Evolutionary conservation across 2,797 vertebrate genomes (phyloP), one percentile per base, ranked within the genome.

Genomic region (Leptodactylus fallax): DNA sequence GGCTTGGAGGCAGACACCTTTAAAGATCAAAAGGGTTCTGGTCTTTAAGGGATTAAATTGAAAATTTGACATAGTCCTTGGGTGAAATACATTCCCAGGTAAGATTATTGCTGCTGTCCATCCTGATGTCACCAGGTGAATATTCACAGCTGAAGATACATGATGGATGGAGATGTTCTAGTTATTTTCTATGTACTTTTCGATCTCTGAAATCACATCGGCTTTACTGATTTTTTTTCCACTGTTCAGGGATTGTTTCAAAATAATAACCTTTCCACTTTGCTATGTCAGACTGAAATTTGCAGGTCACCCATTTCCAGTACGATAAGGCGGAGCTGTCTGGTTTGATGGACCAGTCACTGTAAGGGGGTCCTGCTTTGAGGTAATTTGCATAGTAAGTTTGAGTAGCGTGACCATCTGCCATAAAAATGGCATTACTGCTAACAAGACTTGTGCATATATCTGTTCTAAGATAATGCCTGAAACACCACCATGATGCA

Each of bases 301-400:
- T 45, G 45, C 17, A 84, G 9, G 17, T 71, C 7, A 84, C 67
- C 82, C 82, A 84, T 74, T 74, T 84, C 82, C 82, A 72, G 49
- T 84, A 84, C 14, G 16, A 36, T 47, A 84, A 45, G 12, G 82
- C 21, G 17, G 82, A 84, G 53, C 21, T 56, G 67, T 84, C 82
- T 36, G 67, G 67, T 2, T 51, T 84, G 60, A 72, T 74, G 9
- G 65, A 72, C 83, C 83, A 85, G 11, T 58, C 16, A 51, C 51
- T 58, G 36, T 85, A 85, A 47, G 55, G 83, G 25, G 55, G 36
- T 60, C 71, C 83, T 7, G n/a, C 83, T 0, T 61, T 11, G 13
- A 1, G 47, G 56, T 84, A 74, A 10, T 1, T 56, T 72, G n/a
- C 72, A 36, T 74, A 84, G 3, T 17, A 12, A 65, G 63, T 17